These are phyloP conservation scores for Gastrophryne carolinensis DNA, from an alignment of 2,797 vertebrate species.

Conservation along the genomic window DNA sequence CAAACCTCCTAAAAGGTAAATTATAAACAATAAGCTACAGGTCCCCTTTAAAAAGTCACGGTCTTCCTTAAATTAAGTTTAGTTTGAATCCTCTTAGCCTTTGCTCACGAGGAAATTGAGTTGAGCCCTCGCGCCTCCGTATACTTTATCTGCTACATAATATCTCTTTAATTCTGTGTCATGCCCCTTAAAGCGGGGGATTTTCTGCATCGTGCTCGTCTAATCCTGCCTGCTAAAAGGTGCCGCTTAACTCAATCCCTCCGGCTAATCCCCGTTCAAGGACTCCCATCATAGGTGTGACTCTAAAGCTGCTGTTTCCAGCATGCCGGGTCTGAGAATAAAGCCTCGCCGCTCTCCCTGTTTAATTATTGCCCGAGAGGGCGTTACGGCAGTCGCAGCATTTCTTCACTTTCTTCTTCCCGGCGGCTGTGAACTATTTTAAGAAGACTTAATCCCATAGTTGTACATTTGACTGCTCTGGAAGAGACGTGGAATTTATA, in stretches of 20 bases:
- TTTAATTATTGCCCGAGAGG: background rate
- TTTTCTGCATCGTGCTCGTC: background rate
- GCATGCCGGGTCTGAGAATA: slow-evolving; percentile 20
- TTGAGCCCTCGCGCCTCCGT: no score
- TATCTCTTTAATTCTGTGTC: background rate
- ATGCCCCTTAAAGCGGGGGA: background rate
- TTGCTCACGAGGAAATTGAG: no score
- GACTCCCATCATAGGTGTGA: slow-evolving; percentile 17
- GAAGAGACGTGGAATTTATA: no score
- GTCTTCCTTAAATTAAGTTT: no score
- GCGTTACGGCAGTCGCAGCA: background rate
- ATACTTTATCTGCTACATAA: no score
- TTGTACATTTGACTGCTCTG: no score
- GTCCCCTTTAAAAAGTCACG: no score
- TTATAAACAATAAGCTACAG: no score
- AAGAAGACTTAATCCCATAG: background rate
- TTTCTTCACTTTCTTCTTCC: background rate
- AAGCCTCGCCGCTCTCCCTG: background rate
- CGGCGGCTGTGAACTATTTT: background rate
- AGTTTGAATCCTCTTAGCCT: no score
- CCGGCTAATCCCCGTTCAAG: slow-evolving; percentile 8
- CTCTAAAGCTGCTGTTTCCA: slow-evolving; percentile 9
- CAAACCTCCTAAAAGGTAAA: no score
- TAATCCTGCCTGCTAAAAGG: background rate
- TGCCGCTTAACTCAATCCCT: background rate